phyloP scores from a whole-genome alignment of 1,140 invertebrate genomes.

The Melitaea cinxia region DNA sequence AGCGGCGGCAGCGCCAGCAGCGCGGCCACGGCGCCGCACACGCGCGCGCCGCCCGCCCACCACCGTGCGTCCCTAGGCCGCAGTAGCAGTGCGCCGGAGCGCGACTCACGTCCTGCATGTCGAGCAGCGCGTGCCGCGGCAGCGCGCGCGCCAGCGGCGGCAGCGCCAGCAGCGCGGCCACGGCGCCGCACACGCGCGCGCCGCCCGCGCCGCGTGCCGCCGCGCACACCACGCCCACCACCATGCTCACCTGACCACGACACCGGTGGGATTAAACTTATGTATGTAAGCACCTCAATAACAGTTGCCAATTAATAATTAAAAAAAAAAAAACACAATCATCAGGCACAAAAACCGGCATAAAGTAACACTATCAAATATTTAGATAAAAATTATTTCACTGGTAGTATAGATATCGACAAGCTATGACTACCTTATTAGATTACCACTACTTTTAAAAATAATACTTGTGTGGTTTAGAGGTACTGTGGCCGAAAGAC shows the following conservation, averaged over 20 bases:
- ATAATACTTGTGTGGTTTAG: constrained; percentile 9
- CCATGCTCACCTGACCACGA: constrained; percentile 81
- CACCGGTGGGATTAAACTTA: too few relatives aligned
- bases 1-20: constrained; percentile 87
- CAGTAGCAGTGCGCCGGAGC: too few relatives aligned
- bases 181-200: constrained; percentile 85
- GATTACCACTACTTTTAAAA: constrained; percentile 5
- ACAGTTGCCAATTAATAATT: constrained; percentile 56
- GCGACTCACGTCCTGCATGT: constrained; percentile 84
- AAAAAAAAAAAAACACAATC: constrained; percentile 36
- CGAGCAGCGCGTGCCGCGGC: constrained; percentile 80
- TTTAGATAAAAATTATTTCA: constrained; percentile 20
- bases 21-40: constrained; percentile 86
- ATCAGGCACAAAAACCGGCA: constrained; percentile 33
- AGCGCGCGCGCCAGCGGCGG: constrained; percentile 82
- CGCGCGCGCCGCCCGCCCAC: constrained; percentile 85
- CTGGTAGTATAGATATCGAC: constrained; percentile 18
- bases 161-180: constrained; percentile 88
- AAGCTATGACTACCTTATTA: constrained; percentile 16
- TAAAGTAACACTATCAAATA: constrained; percentile 34
- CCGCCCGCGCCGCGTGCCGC: constrained; percentile 85
- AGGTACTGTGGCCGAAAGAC: constrained; percentile 26
- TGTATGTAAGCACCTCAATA: constrained; percentile 37
- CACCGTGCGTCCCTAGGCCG: constrained; percentile 83
- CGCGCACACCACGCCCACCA: constrained; percentile 87